phyloP scores from a whole-genome alignment of 1,140 invertebrate species.

The Ips nitidus region DNA sequence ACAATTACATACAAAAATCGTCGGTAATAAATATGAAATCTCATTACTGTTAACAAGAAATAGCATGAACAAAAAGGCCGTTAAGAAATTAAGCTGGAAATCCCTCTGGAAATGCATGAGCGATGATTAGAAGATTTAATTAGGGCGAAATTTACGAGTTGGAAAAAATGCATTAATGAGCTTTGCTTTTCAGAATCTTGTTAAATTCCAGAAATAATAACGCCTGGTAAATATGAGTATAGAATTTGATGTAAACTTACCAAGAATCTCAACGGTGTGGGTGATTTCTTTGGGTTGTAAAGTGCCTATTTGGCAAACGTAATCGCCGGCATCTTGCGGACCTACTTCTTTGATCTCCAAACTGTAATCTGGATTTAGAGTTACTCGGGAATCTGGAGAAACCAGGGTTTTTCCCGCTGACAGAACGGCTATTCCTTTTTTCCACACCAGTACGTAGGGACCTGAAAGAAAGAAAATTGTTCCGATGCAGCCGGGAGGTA shows the following conservation, averaged over 20 bases:
- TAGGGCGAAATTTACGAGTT: neutral
- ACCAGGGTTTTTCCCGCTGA: constrained; percentile 61
- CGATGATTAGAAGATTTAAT: constrained; percentile 1
- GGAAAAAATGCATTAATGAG: neutral
- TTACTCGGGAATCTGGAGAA: constrained; percentile 59
- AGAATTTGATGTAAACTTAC: constrained; percentile 49
- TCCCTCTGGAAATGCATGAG: constrained; percentile 4
- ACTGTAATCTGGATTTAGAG: constrained; percentile 58
- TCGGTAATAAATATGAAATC: neutral
- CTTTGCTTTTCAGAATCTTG: too few relatives aligned
- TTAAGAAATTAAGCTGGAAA: constrained; percentile 2
- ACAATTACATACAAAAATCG: too few relatives aligned
- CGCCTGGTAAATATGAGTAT: too few relatives aligned
- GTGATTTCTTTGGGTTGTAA: constrained; percentile 60
- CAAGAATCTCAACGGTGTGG: constrained; percentile 61
- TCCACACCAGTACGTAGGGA: constrained; percentile 60
- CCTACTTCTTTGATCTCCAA: constrained; percentile 60
- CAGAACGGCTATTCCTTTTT: constrained; percentile 59
- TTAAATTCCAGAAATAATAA: too few relatives aligned
- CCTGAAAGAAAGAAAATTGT: constrained; percentile 46
- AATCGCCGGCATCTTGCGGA: constrained; percentile 62
- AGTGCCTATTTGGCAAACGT: constrained; percentile 63
- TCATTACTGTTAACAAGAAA: neutral
- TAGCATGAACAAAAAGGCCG: neutral
- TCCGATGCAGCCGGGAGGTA: too few relatives aligned